Base-by-base conservation (phyloP, 2,797 vertebrate species). In the Heliangelus exortis region DNA sequence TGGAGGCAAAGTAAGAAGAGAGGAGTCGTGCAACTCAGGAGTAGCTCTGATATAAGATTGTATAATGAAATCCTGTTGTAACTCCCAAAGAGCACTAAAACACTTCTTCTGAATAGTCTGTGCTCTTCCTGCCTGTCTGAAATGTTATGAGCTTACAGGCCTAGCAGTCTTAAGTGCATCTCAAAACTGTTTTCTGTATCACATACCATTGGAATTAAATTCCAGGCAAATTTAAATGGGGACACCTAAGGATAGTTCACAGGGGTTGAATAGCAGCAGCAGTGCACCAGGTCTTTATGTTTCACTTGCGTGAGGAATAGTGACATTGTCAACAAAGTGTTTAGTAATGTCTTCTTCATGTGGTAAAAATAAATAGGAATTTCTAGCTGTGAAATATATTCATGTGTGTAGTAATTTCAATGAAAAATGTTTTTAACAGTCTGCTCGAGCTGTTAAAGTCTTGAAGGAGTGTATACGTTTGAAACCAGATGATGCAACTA, bases 391-490 rank as follows among this genome's bases (percentile, higher is more conserved):
- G 74, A 86, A 91, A 78, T 9, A 7, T 74, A 65, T 55, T 82
- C 58, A 67, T 80, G 25, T 15, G 80, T 80, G 84, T 78, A 80
- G 67, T 96, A 84, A 93, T 92, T 95, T 84, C 84, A 95, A 6
- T 68, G 88, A 72, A 20, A 81, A n/a, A 74, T 96, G 48, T 96
- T 95, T 94, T 93, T 81, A 53, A 92, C 91, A 99, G 98, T 99
- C 99, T 23, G 99, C 99, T 20, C 98, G 99, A n/a, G 99, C 99
- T 1, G 99, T 99, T 75, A 99, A 99, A 96, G 99, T 99, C 82
- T 97, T 99, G 66, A 99, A 98, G 95, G 99, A 99, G 96, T 99
- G 99, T 58, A 99, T 99, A 79, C 98, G 99, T 33, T 98, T 99
- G 92, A 99, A 99, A 96, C 99, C 99, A 0, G 99, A 99, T 5